Percentiles rank a stretch among this genome's conserved stretches.
Evolutionary conservation across 2,797 vertebrate species (phyloP).

Genomic region (Urophycis tenuis): DNA sequence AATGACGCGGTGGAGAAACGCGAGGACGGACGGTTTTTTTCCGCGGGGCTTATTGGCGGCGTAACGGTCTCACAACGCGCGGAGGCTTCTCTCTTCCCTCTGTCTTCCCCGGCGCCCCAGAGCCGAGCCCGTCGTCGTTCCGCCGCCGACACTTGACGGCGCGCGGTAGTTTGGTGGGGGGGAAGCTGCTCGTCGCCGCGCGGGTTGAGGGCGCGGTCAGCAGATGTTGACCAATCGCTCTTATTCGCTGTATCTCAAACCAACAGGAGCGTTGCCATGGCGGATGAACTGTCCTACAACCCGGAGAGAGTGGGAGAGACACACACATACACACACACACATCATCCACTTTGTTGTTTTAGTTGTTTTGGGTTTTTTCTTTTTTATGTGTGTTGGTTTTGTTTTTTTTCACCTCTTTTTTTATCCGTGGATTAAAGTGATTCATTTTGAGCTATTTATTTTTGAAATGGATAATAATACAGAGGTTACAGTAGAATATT

Average conservation of each 20-base stretch:
- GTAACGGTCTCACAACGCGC: no score
- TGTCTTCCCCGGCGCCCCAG: constrained; percentile 56
- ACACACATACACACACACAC: no score
- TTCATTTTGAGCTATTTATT: background rate
- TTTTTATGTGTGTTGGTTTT: no score
- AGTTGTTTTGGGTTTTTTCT: background rate
- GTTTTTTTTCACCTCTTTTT: background rate
- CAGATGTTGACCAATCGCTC: constrained; percentile 69
- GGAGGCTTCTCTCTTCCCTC: background rate
- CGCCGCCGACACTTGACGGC: constrained; percentile 59
- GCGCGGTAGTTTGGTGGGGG: constrained; percentile 66
- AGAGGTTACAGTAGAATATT: background rate
- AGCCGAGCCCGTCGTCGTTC: constrained; percentile 49
- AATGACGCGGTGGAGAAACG: background rate
- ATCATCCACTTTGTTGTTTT: background rate
- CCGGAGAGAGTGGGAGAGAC: background rate
- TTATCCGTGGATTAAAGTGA: background rate
- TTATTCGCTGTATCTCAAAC: constrained; percentile 38
- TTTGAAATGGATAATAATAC: background rate
- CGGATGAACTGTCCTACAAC: constrained; percentile 29
- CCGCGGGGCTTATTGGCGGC: no score
- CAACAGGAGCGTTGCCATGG: constrained; percentile 49
- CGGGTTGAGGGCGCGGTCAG: constrained; percentile 74
- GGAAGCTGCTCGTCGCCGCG: constrained; percentile 27
- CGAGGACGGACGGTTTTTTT: no score